These are phyloP conservation scores for Psittacula echo DNA, from an alignment of 2,797 vertebrate species.

Conservation along the genomic window DNA sequence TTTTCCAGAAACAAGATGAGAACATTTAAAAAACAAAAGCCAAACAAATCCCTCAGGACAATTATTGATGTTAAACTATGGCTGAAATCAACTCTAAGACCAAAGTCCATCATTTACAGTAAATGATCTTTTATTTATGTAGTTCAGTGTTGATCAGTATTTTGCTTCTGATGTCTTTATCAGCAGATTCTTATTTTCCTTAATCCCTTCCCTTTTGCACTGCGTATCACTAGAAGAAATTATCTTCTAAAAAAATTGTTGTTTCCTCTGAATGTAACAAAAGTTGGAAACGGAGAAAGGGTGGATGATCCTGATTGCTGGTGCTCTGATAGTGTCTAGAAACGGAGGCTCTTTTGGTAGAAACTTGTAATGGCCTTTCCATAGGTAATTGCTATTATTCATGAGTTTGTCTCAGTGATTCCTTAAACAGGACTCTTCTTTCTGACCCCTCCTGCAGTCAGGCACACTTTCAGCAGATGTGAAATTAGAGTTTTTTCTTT, in stretches of 20 bases:
- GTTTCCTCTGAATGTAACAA: neutral
- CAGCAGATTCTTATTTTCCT: neutral
- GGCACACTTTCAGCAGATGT: neutral
- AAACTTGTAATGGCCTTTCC: neutral
- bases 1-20: slow-evolving; percentile 33
- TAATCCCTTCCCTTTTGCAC: neutral
- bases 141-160: neutral
- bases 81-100: slow-evolving; percentile 2
- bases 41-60: slow-evolving; percentile 14
- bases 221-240: neutral
- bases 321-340: neutral
- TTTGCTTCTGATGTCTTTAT: neutral
- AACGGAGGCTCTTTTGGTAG: neutral
- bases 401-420: neutral
- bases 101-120: neutral
- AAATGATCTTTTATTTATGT: neutral
- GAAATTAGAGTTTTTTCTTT: neutral
- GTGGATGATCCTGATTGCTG: neutral
- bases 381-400: neutral
- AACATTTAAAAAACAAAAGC: neutral
- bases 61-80: neutral
- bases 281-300: neutral
- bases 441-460: neutral
- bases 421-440: neutral
- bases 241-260: neutral